Conservation (phyloP, 2,797 vertebrate species). For the Rhinatrema bivittatum region DNA sequence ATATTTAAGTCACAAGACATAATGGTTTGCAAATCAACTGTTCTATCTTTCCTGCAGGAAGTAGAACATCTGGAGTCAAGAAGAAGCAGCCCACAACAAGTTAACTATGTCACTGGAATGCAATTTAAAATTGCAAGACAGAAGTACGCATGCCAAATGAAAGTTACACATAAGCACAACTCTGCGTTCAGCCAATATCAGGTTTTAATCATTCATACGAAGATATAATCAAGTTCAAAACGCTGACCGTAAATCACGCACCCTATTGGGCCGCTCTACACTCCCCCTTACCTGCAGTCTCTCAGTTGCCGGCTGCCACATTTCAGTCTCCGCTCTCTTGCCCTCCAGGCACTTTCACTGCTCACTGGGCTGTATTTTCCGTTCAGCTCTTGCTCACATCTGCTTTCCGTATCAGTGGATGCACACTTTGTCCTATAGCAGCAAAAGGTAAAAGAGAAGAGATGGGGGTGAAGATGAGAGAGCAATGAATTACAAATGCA, state of each 20-base stretch:
- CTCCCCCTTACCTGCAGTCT: conserved; percentile 78
- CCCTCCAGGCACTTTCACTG: too few relatives aligned
- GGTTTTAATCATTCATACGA: too few relatives aligned
- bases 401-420: conserved; percentile 31
- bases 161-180: not conserved
- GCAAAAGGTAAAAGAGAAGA: not conserved
- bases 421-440: not conserved
- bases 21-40: conserved; percentile 21
- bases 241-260: too few relatives aligned
- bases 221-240: too few relatives aligned
- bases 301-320: conserved; percentile 96
- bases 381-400: conserved; percentile 58
- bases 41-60: conserved; percentile 15
- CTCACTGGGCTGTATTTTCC: conserved; percentile 35
- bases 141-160: not conserved
- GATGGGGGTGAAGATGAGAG: not conserved
- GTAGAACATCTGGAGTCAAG: conserved; percentile 23
- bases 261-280: too few relatives aligned
- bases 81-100: conserved; percentile 3
- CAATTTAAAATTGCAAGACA: not conserved
- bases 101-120: not conserved
- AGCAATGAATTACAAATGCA: too few relatives aligned
- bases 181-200: not conserved
- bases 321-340: conserved; percentile 43
- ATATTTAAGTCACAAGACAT: conserved; percentile 12